phyloP scores from a whole-genome alignment of 2,888 invertebrate species.

The Lottia gigantea region DNA sequence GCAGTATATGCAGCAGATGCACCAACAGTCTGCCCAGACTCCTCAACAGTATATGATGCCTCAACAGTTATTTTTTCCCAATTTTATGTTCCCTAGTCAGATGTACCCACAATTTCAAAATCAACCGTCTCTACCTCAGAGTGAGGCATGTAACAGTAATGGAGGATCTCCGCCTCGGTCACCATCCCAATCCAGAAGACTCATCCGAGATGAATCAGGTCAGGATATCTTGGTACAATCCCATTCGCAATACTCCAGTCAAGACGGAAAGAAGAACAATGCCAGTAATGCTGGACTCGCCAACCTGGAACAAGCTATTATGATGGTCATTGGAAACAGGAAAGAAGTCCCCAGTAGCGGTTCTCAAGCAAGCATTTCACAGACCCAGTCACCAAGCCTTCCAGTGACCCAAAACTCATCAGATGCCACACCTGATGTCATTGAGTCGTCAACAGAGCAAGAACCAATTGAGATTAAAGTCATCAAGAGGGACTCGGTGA shows the following conservation, averaged over 20 bases:
- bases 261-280: conserved; percentile 33
- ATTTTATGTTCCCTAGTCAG: conserved; percentile 33
- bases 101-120: conserved; percentile 33
- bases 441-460: conserved; percentile 17
- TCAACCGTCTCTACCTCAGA: conserved; percentile 24
- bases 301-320: conserved; percentile 61
- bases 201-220: conserved; percentile 31
- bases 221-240: conserved; percentile 23
- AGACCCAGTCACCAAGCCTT: conserved; percentile 9
- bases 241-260: conserved; percentile 39
- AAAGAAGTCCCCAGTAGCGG: conserved; percentile 33
- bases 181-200: conserved; percentile 46
- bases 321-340: conserved; percentile 53
- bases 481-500: conserved; percentile 24
- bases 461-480: conserved; percentile 26
- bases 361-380: conserved; percentile 10
- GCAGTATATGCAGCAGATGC: conserved; percentile 15
- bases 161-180: conserved; percentile 48
- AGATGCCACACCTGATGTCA: conserved; percentile 12
- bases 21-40: conserved; percentile 22
- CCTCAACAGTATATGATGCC: conserved; percentile 33
- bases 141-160: conserved; percentile 16
- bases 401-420: conserved; percentile 11
- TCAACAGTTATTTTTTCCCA: conserved; percentile 25
- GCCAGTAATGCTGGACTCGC: conserved; percentile 39